Evolutionary conservation across 2,888 invertebrate genomes (phyloP).

Genomic region (Nemotelus pantherinus): DNA sequence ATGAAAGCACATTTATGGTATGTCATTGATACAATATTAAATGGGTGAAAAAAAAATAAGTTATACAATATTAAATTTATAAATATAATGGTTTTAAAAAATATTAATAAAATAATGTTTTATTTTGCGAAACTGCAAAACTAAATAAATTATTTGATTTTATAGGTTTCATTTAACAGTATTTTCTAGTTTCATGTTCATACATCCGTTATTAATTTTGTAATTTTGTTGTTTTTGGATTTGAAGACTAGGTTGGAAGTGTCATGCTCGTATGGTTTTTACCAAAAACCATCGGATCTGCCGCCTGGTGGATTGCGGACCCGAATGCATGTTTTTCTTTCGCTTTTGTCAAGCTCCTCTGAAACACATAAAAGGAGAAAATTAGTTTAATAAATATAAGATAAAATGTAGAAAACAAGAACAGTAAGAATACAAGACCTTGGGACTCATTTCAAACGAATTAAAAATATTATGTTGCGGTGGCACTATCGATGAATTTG

Average conservation of each 20-base stretch:
- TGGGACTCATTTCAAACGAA: no score
- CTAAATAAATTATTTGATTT: constrained; percentile 26
- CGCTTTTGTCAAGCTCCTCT: constrained; percentile 81
- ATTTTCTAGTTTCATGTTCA: constrained; percentile 27
- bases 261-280: constrained; percentile 60
- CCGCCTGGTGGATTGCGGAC: constrained; percentile 92
- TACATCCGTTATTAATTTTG: constrained; percentile 10
- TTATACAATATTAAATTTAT: not conserved
- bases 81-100: not conserved
- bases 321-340: constrained; percentile 81
- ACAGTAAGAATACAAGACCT: no score
- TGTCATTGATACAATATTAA: no score
- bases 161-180: constrained; percentile 14
- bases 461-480: no score
- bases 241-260: constrained; percentile 43
- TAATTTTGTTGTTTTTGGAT: constrained; percentile 36
- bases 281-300: constrained; percentile 87
- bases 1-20: no score
- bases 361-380: constrained; percentile 60
- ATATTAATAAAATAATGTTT: constrained; percentile 20
- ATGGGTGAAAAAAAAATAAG: not conserved
- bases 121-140: not conserved
- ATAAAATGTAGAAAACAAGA: not conserved
- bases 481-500: no score
- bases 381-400: not conserved